Conservation (phyloP, 2,797 vertebrate species). For the Sternarchorhynchus goeldii region DNA sequence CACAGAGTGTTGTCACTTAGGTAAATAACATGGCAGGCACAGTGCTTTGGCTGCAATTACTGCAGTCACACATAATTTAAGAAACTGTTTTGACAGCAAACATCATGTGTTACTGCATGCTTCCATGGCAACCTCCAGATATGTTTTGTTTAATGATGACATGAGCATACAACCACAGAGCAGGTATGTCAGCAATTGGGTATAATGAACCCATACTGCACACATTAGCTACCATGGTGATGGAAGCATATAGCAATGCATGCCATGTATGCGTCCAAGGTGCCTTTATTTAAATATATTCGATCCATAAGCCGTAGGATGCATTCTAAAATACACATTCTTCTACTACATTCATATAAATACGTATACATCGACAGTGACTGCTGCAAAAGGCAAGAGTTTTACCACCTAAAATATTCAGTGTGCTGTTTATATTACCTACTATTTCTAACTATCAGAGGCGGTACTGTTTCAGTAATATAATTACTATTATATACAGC, state of each 20-base stretch:
- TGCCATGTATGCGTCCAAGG: background rate
- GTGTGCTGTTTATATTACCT: too few species aligned
- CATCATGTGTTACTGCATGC: slow-evolving; percentile 21
- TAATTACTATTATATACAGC: too few species aligned
- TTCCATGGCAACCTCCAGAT: slow-evolving; percentile 34
- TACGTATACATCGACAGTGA: background rate
- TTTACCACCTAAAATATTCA: too few species aligned
- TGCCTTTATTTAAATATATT: background rate
- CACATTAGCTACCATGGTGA: background rate
- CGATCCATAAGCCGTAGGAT: too few species aligned
- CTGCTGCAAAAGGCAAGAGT: too few species aligned
- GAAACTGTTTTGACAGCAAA: slow-evolving; percentile 22
- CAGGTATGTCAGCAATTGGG: slow-evolving; percentile 29
- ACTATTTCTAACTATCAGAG: too few species aligned
- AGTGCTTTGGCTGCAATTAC: slow-evolving; percentile 30
- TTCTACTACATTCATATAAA: background rate
- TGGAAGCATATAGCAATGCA: background rate
- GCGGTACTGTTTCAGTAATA: too few species aligned
- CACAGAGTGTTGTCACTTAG: slow-evolving; percentile 10
- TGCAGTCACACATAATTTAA: slow-evolving; percentile 12
- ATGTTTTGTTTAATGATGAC: slow-evolving; percentile 31
- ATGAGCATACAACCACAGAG: slow-evolving; percentile 16
- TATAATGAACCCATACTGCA: slow-evolving; percentile 15
- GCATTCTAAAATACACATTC: background rate
- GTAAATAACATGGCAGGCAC: background rate